These are phyloP conservation scores for Mimumesa dahlbomi DNA, from an alignment of 2,888 invertebrate species.

Conservation along the genomic window DNA sequence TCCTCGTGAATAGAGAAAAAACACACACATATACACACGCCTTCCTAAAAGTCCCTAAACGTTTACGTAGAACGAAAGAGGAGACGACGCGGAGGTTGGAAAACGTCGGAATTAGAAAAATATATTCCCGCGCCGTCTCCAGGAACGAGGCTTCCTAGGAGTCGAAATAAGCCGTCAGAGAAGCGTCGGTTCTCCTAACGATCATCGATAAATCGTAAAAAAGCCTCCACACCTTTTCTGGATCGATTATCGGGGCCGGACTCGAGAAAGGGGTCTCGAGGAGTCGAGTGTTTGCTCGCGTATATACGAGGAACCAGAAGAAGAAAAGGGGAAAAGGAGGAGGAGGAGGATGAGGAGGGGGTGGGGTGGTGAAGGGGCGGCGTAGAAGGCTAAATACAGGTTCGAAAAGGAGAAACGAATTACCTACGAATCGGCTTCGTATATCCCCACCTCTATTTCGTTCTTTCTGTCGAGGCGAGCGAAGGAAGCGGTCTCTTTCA, in stretches of 20 bases:
- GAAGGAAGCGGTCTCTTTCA: slow-evolving; percentile 65
- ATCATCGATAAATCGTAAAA: slow-evolving; percentile 51
- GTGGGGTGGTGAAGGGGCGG: slow-evolving; percentile 10
- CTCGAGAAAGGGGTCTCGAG: slow-evolving; percentile 13
- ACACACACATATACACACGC: too few species aligned
- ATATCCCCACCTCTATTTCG: slow-evolving; percentile 31
- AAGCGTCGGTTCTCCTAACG: slow-evolving; percentile 20
- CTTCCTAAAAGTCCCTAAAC: too few species aligned
- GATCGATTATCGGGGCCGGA: slow-evolving; percentile 51
- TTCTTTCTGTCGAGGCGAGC: slow-evolving; percentile 31
- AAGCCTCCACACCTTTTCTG: slow-evolving; percentile 47
- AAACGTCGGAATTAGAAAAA: neutral
- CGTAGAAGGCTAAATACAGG: slow-evolving; percentile 60
- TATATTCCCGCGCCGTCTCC: neutral
- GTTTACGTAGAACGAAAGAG: too few species aligned
- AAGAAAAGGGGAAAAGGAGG: slow-evolving; percentile 6
- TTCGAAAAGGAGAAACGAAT: slow-evolving; percentile 69
- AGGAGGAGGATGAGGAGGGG: neutral
- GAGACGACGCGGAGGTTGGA: too few species aligned
- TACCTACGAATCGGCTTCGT: slow-evolving; percentile 62
- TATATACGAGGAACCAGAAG: neutral
- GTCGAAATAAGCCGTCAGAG: slow-evolving; percentile 29
- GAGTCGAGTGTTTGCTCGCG: slow-evolving; percentile 38
- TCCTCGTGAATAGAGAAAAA: too few species aligned
- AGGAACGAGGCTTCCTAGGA: neutral